Base-by-base conservation (phyloP, 2,797 vertebrate genomes). In the Pseudopleuronectes americanus region DNA sequence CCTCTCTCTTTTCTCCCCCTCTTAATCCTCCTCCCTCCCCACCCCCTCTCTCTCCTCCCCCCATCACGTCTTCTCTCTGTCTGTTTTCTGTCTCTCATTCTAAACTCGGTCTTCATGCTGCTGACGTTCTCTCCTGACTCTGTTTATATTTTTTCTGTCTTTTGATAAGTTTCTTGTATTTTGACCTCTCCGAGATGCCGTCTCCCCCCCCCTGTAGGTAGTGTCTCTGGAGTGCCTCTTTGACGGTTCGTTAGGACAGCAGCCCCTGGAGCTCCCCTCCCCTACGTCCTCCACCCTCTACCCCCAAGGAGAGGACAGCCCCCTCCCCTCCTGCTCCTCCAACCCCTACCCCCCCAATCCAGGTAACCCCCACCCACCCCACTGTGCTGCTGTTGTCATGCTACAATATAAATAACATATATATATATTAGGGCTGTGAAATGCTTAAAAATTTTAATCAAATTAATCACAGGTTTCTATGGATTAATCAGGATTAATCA, bases 181-280 rank as follows among this genome's bases (percentile, higher is more conserved):
- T 62, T 81, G 76, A 80, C 79, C 70, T 41, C 38, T 73, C 1
- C 41, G 63, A 57, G 68, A 21, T 71, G 7, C 68, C 74, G 57
- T 76, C 75, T 71, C 1, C 54, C 67, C 68, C 67, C 68, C 68
- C 82, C 84, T 85, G 69, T 87, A 95, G 94, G 94, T 93, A 79
- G 92, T 89, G 0, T 91, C 93, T 76, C 84, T 95, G 93, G 94
- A 95, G 80, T 93, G 91, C 88, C 86, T 94, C 92, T 91, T 91
- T 84, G 93, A 95, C n/a, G 92, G 92, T 36, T 89, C 92, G 26
- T 89, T 92, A 86, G 89, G 86, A 84, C 87, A 78, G 22, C 87
- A 87, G 61, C 86, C 66, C 65, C 79, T 76, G 84, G 92, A 93
- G 71, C 81, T 87, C 74, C 83, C 91, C 68, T 88, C 92, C 70